phyloP scores from a whole-genome alignment of 37 sponge, comb jelly and placozoan species.

The Cliona cf. orientalis region DNA sequence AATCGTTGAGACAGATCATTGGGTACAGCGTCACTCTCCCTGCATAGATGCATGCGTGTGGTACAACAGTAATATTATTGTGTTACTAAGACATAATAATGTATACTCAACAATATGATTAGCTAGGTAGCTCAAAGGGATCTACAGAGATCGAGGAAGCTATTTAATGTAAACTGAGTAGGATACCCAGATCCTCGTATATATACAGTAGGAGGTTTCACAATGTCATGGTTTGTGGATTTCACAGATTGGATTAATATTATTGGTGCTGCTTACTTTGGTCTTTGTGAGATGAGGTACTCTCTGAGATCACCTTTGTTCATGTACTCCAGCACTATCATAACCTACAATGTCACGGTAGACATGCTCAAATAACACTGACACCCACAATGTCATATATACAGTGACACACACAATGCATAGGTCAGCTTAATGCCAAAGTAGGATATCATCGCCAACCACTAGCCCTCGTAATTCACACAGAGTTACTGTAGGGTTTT shows the following conservation, averaged over 20 bases:
- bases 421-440: background rate
- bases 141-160: no score
- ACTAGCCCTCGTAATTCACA: background rate
- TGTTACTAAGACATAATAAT: background rate
- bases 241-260: background rate
- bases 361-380: background rate
- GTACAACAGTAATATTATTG: background rate
- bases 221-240: background rate
- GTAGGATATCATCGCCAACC: background rate
- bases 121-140: no score
- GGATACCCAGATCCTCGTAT: no score
- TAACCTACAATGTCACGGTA: constrained; percentile 10
- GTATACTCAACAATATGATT: background rate
- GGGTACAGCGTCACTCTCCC: constrained; percentile 9
- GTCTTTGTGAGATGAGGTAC: constrained; percentile 26
- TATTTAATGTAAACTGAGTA: no score
- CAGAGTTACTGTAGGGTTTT: no score
- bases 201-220: background rate
- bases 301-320: constrained; percentile 60
- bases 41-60: background rate
- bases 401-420: background rate
- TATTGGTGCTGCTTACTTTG: constrained; percentile 22
- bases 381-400: background rate
- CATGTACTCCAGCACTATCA: constrained; percentile 74
- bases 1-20: constrained; percentile 18